Percentiles rank a stretch among this genome's conserved stretches.
These are phyloP conservation scores for Trisateles emortualis DNA, from an alignment of 2,888 invertebrate species.

Conservation along the genomic window DNA sequence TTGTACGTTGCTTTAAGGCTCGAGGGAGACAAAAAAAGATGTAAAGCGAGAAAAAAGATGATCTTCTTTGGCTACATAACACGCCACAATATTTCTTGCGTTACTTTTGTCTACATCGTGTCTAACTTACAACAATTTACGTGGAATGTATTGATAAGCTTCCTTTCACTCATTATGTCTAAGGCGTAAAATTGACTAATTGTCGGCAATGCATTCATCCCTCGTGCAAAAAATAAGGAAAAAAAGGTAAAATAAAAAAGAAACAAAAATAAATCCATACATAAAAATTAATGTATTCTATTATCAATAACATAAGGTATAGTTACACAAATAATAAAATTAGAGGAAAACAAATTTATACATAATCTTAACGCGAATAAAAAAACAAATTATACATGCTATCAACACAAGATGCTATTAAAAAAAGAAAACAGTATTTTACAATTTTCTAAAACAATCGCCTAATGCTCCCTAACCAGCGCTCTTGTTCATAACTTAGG, in stretches of 20 bases:
- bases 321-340: conserved; percentile 86
- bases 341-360: conserved; percentile 86
- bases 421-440: conserved; percentile 80
- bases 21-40: too few relatives aligned
- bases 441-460: conserved; percentile 81
- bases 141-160: conserved; percentile 16
- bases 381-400: conserved; percentile 85
- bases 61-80: too few relatives aligned
- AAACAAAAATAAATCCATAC: conserved; percentile 78
- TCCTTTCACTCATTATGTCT: conserved; percentile 14
- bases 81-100: too few relatives aligned
- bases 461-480: conserved; percentile 64
- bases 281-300: conserved; percentile 87
- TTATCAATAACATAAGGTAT: conserved; percentile 86
- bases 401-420: conserved; percentile 82
- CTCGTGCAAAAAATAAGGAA: conserved; percentile 48
- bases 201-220: conserved; percentile 20
- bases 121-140: background rate
- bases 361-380: conserved; percentile 84
- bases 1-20: background rate
- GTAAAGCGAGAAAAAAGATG: too few relatives aligned
- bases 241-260: conserved; percentile 69
- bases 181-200: conserved; percentile 41
- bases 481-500: conserved; percentile 64
- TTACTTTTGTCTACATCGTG: too few relatives aligned